A percentile compares a stretch with the other conserved stretches of the same genome.
Evolutionary conservation across 2,797 vertebrate species (phyloP).

Genomic region (Eulemur mongoz): DNA sequence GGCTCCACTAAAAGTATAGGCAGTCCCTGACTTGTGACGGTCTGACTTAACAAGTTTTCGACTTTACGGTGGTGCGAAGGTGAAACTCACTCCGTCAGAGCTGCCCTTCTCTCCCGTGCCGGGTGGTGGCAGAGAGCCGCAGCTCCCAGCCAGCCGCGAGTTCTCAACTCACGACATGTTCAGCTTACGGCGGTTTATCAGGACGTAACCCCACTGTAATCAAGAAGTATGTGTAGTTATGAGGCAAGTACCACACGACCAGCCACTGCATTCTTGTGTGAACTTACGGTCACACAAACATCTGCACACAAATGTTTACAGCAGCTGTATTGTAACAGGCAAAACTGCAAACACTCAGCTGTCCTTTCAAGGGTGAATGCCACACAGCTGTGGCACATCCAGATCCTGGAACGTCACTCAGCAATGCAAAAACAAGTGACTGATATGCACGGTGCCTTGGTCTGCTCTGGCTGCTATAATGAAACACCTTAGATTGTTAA

Average conservation of each 20-base stretch:
- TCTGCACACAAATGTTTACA: not conserved
- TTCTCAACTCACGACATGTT: not conserved
- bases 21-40: not conserved
- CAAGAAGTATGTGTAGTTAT: not conserved
- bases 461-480: not conserved
- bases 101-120: not conserved
- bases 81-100: not conserved
- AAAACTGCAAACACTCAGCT: not conserved
- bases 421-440: rapidly evolving
- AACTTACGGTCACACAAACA: not conserved
- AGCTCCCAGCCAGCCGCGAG: not conserved
- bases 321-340: not conserved
- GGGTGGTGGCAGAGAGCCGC: no score
- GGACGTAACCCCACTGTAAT: not conserved
- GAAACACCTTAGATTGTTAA: not conserved
- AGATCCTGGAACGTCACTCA: not conserved
- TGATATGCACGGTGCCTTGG: not conserved
- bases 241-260: not conserved
- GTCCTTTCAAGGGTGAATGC: not conserved
- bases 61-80: not conserved
- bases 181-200: not conserved
- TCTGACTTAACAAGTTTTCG: not conserved
- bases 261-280: not conserved
- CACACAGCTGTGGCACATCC: rapidly evolving
- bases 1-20: not conserved